Evolutionary conservation across 2,113 vertebrate species (phyloP), one percentile per base, ranked within the genome.

Genomic region (Coracopsis vasa): DNA sequence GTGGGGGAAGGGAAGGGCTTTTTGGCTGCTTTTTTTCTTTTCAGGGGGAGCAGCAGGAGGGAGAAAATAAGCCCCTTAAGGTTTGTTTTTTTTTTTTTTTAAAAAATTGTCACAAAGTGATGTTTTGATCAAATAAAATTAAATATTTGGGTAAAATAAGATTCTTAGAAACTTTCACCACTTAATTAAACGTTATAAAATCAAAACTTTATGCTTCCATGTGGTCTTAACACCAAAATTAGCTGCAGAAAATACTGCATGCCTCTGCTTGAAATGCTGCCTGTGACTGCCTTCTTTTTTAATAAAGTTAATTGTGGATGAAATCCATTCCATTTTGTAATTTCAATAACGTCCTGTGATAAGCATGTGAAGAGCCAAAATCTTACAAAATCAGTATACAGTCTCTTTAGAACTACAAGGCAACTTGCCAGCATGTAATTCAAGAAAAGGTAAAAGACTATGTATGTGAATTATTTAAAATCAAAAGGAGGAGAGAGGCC

Each of bases 191-290:
- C 10, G 7, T 66, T 70, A 53, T 71, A 71, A 66, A 95, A 37
- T 25, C 29, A 89, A 64, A 96, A 61, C 17, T 66, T 16, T 20
- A 41, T 47, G n/a, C 16, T 84, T 86, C n/a, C n/a, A 11, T 84
- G 79, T 72, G 35, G 20, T 90, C 74, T 71, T 94, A 85, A 56
- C 41, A 71, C 69, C 24, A 94, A 80, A 90, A 86, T 85, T 87
- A 84, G 9, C 23, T 82, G 41, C 51, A 69, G 47, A 72, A 95
- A 73, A 71, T 74, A 67, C 14, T 84, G 12, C n/a, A 10, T 79
- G 4, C 9, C 19, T 82, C 39, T 92, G 35, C 35, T 86, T 70
- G 60, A 91, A 88, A 69, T 47, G 25, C 11, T 79, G n/a, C 19
- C 54, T 78, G 4, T 61, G 33, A 73, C 37, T 72, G 7, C 50